A percentile compares a stretch with the other conserved stretches of the same genome.
These are phyloP conservation scores for Zhuqinia jingwanae DNA, from an alignment of 2,888 invertebrate species.

Conservation along the genomic window DNA sequence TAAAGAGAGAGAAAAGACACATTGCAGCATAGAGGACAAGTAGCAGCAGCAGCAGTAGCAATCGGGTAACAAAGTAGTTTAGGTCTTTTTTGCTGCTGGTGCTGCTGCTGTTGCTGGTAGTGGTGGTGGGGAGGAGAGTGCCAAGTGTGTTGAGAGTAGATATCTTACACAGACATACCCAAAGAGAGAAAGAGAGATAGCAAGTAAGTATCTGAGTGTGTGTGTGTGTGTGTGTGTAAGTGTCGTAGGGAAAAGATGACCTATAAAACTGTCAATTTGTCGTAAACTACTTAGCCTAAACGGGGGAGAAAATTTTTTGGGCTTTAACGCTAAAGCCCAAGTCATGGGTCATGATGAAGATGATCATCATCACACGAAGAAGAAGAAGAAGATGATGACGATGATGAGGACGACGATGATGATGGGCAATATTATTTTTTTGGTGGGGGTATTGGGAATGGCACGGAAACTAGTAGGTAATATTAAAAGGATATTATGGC, in stretches of 20 bases:
- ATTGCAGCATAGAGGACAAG: not conserved
- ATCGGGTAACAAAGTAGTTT: not conserved
- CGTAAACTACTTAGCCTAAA: conserved; percentile 67
- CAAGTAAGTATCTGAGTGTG: not conserved
- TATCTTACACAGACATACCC: no score
- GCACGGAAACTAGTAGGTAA: no score
- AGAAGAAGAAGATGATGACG: no score
- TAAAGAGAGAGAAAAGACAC: not conserved
- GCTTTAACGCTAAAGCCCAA: not conserved
- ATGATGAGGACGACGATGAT: not conserved
- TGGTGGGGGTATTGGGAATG: not conserved
- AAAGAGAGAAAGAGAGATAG: not conserved
- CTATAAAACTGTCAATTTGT: conserved; percentile 71
- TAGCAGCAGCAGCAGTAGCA: no score
- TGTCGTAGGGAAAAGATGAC: conserved; percentile 50
- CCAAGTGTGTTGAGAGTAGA: no score
- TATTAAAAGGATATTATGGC: conserved; percentile 48
- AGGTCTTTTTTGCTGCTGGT: not conserved
- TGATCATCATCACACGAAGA: not conserved
- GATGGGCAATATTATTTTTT: conserved; percentile 30
- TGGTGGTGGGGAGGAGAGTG: not conserved
- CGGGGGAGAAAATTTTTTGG: conserved; percentile 41
- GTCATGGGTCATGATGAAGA: conserved; percentile 60
- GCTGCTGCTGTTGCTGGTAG: not conserved
- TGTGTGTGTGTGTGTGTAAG: conserved; percentile 29